Percentiles rank a stretch among this genome's conserved stretches.
Conservation (phyloP, 1,140 invertebrate species). For the Drosophila albomicans region DNA sequence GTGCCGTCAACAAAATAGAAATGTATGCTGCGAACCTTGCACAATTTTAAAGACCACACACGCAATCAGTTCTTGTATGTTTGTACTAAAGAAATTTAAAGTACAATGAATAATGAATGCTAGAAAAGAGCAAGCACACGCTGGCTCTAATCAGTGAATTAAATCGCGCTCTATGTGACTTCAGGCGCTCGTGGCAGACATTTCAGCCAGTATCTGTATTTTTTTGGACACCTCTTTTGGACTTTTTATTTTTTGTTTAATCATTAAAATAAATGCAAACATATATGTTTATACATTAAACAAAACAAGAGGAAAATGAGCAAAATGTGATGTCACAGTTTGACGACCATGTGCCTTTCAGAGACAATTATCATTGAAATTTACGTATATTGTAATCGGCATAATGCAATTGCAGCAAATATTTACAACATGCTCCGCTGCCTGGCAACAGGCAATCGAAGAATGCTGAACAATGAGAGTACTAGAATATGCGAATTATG, state of each 20-base stretch:
- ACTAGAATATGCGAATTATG: constrained; percentile 12
- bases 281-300: background rate
- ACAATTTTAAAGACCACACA: constrained; percentile 22
- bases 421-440: background rate
- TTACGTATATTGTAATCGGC: constrained; percentile 2
- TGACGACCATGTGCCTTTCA: constrained; percentile 20
- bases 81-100: constrained; percentile 22
- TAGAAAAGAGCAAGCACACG: constrained; percentile 31
- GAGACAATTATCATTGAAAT: background rate
- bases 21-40: constrained; percentile 12
- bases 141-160: constrained; percentile 41
- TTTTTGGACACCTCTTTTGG: constrained; percentile 44
- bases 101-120: constrained; percentile 1
- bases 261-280: constrained; percentile 16
- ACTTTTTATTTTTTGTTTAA: constrained; percentile 25
- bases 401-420: constrained; percentile 8
- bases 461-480: constrained; percentile 19
- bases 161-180: constrained; percentile 55
- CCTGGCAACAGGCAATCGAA: constrained; percentile 35
- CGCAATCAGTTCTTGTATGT: constrained; percentile 25
- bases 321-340: constrained; percentile 15
- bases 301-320: background rate
- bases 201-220: constrained; percentile 39
- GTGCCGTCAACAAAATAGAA: background rate
- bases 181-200: constrained; percentile 57